Base-by-base conservation (phyloP, 1,140 invertebrate species). In the Ganaspis sp. region DNA sequence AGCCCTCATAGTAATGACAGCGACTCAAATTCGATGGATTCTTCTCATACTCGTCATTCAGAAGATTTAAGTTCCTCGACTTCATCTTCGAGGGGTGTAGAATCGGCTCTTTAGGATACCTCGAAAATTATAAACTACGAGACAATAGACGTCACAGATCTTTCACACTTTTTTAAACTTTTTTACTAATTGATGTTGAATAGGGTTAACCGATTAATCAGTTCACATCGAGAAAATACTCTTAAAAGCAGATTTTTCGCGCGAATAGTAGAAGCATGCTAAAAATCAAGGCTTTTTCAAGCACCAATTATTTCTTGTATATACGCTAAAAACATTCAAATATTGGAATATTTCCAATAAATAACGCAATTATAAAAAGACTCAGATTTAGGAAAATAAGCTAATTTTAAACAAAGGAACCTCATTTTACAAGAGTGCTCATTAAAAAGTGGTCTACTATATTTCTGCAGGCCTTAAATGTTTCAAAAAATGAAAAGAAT, bases 1-100 rank as follows among this genome's bases (percentile, higher is more conserved):
- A 96, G 95, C 86, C 95, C 95, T 72, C 95, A 96, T 90, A 96
- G 94, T 83, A 96, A 96, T 86, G 96, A 97, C 86, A 95, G 94
- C 0, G 96, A 97, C 85, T 95, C 95, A 26, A 96, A 87, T 12
- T 90, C 89, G 4, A 81, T 91, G 40, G 90, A 91, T 45, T 90
- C 90, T 8, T 87, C 85, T 17, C 86, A 89, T 53, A 87, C 86
- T 49, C 82, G 90, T 42, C 90, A 91, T 74, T 90, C 89, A 0
- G 90, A 91, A 53, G 90, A 91, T 72, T 74, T 90, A 15, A 90
- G 82, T 72, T 85, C 83, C 8, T 85, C 87, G 54, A 88, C 82
- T 19, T 87, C 87, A 9, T 89, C 88, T 11, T 87, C 87, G 11
- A 87, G 87, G 76, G 88, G 89, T 58, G 89, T 90, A 34, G 89